A percentile compares a stretch with the other conserved stretches of the same genome.
These are phyloP conservation scores for Apoda limacodes DNA, from an alignment of 2,888 invertebrate species.

Conservation along the genomic window DNA sequence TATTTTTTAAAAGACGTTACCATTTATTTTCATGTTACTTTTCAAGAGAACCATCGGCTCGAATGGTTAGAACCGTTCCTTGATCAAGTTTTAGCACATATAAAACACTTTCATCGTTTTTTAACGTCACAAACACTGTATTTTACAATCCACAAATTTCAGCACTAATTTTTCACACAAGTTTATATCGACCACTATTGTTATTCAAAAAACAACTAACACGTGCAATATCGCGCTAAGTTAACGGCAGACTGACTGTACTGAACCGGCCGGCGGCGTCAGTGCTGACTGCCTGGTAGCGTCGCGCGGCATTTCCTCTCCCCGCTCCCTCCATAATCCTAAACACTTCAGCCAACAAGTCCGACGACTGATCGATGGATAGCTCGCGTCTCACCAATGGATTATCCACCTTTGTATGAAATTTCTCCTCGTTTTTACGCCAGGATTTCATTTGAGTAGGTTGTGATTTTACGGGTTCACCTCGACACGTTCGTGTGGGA, in stretches of 20 bases:
- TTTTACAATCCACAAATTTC: slow-evolving; percentile 44
- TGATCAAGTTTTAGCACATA: slow-evolving; percentile 33
- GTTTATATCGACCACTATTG: slow-evolving; percentile 31
- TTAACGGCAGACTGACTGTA: slow-evolving; percentile 36
- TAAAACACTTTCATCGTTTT: slow-evolving; percentile 39
- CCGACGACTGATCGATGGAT: slow-evolving; percentile 39
- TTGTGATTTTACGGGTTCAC: slow-evolving; percentile 38
- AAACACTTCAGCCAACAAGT: slow-evolving; percentile 45
- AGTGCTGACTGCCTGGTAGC: slow-evolving; percentile 23
- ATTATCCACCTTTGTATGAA: slow-evolving; percentile 44
- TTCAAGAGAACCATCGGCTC: slow-evolving; percentile 65
- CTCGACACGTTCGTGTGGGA: slow-evolving; percentile 37
- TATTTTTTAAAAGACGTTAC: slow-evolving; percentile 43
- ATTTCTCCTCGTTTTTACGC: slow-evolving; percentile 47
- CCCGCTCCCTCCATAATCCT: slow-evolving; percentile 25
- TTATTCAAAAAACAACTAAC: slow-evolving; percentile 18
- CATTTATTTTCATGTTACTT: slow-evolving; percentile 67
- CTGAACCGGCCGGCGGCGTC: slow-evolving; percentile 22
- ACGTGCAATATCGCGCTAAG: slow-evolving; percentile 28
- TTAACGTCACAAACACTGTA: slow-evolving; percentile 57
- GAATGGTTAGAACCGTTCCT: slow-evolving; percentile 35
- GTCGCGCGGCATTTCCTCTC: slow-evolving; percentile 37
- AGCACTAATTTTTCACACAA: slow-evolving; percentile 50
- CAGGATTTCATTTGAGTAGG: slow-evolving; percentile 32
- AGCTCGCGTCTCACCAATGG: slow-evolving; percentile 31